Conservation (phyloP, 2,797 vertebrate species). For the Catharus ustulatus region DNA sequence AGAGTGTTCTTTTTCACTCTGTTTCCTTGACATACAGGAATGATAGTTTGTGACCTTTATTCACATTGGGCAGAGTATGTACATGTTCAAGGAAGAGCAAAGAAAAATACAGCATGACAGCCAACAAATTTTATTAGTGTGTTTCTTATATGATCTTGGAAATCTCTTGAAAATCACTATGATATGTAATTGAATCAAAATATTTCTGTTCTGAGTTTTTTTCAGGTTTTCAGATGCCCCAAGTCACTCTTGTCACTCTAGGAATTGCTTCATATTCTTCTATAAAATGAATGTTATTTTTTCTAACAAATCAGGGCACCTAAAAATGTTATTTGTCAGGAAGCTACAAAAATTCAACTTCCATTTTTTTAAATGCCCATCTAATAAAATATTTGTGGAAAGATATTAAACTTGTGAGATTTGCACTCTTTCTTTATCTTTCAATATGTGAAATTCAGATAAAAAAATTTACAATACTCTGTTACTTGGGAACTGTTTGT, state of each 20-base stretch:
- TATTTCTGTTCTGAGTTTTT: background rate
- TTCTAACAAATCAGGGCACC: background rate
- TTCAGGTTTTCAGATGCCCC: background rate
- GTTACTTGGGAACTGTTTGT: background rate
- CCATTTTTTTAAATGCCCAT: fast-evolving
- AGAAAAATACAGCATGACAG: background rate
- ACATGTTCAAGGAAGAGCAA: background rate
- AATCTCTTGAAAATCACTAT: background rate
- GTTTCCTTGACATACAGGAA: background rate
- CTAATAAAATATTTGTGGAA: background rate
- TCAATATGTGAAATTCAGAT: background rate
- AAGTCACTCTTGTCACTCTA: background rate
- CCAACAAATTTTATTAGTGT: background rate
- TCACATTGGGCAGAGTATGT: background rate
- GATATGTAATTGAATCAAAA: background rate
- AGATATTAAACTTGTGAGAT: background rate
- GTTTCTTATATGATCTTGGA: background rate
- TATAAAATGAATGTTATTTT: background rate
- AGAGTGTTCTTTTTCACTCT: background rate
- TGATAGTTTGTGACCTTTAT: background rate
- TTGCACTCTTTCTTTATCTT: background rate
- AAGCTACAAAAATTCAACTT: background rate
- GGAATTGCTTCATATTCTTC: background rate
- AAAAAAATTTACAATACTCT: background rate
- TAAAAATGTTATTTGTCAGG: background rate